Evolutionary conservation across 2,113 vertebrate species (phyloP).

Genomic region (Verasper variegatus): DNA sequence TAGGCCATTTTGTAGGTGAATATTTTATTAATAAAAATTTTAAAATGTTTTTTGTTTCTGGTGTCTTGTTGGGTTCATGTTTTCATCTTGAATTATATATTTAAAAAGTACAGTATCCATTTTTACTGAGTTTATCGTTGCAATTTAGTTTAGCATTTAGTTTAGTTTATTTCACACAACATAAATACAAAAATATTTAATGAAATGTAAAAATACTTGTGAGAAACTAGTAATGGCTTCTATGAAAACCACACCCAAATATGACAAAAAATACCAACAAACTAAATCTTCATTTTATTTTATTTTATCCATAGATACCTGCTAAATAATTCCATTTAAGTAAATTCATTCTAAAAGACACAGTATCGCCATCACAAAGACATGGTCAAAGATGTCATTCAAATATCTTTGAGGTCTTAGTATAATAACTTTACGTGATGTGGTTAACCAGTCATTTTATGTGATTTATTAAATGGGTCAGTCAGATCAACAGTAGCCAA

Average conservation of each 20-base stretch:
- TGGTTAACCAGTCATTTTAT: too few species aligned
- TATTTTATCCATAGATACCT: not conserved
- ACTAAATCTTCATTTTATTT: too few species aligned
- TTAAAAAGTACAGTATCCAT: not conserved
- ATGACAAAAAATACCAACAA: too few species aligned
- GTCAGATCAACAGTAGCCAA: not conserved
- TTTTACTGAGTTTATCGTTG: not conserved
- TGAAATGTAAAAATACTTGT: too few species aligned
- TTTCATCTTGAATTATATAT: not conserved
- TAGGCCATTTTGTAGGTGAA: constrained; percentile 86
- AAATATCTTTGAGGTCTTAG: not conserved
- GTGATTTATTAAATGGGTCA: not conserved
- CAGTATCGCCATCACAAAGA: not conserved
- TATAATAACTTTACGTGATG: too few species aligned
- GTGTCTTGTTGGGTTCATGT: constrained; percentile 8
- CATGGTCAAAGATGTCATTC: not conserved
- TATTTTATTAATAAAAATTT: constrained; percentile 88
- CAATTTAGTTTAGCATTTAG: too few species aligned
- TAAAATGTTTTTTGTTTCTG: constrained; percentile 59
- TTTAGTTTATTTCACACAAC: too few species aligned
- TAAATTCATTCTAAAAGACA: too few species aligned
- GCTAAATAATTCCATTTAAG: not conserved
- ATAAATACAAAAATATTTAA: too few species aligned
- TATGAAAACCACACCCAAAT: too few species aligned
- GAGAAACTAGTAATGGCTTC: too few species aligned